These are phyloP conservation scores for Agelas oroides DNA, from an alignment of 37 sponge, comb jelly and placozoan genomes.

Conservation along the genomic window DNA sequence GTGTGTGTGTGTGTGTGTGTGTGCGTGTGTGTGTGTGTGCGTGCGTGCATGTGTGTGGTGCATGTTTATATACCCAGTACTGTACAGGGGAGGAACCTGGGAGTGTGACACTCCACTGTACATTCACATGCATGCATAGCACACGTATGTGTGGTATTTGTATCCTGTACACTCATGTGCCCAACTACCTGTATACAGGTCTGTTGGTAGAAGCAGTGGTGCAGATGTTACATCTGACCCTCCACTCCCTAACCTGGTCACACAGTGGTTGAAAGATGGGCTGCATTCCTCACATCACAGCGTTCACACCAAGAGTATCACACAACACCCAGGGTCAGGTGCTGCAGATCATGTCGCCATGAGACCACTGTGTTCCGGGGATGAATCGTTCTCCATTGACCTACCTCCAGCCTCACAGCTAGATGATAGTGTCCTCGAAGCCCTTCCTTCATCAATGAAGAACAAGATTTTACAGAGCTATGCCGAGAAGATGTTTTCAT, in stretches of 20 bases:
- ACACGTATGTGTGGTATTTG: no score
- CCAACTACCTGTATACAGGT: constrained; percentile 7
- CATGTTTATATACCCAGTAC: no score
- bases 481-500: neutral
- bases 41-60: no score
- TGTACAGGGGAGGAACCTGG: no score
- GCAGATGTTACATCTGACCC: neutral
- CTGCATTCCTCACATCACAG: neutral
- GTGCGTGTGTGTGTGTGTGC: constrained; percentile 28
- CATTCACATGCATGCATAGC: no score
- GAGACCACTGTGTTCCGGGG: neutral
- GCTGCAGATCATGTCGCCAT: neutral
- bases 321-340: neutral
- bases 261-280: neutral
- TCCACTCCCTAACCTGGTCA: constrained; percentile 1
- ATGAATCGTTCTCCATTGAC: constrained; percentile 36
- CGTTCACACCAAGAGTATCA: neutral
- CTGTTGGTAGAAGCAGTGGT: neutral
- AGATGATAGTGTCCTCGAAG: constrained; percentile 64
- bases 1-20: constrained; percentile 56
- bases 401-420: constrained; percentile 67
- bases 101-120: no score
- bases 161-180: no score
- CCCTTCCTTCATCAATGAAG: constrained; percentile 36
- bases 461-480: constrained; percentile 44